Conservation (phyloP, 1,140 invertebrate species). For the Brachionus rubens region DNA sequence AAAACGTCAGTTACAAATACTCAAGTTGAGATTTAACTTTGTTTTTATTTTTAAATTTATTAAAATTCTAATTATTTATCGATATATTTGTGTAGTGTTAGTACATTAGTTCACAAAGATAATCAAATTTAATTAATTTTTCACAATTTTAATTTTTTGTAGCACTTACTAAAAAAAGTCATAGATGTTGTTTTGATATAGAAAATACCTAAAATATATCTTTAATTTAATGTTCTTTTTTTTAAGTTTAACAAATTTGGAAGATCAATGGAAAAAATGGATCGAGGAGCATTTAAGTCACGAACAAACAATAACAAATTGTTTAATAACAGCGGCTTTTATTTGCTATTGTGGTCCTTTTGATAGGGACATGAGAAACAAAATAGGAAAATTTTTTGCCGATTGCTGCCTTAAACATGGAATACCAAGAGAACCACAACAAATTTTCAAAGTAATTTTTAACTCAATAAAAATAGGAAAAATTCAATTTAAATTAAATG, state of each 20-base stretch:
- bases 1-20: too few relatives aligned
- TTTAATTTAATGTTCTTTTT: too few relatives aligned
- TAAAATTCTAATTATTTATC: too few relatives aligned
- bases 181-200: too few relatives aligned
- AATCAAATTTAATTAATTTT: too few relatives aligned
- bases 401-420: conserved; percentile 58
- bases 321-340: conserved; percentile 57
- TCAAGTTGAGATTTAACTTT: too few relatives aligned
- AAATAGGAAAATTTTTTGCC: conserved; percentile 58
- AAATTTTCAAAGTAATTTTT: conserved; percentile 51
- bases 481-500: neutral
- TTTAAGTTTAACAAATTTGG: conserved; percentile 49
- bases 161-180: too few relatives aligned
- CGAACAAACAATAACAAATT: conserved; percentile 56
- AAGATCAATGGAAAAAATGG: conserved; percentile 55
- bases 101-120: too few relatives aligned
- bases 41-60: too few relatives aligned
- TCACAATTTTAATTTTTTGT: too few relatives aligned
- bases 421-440: conserved; percentile 53
- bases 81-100: too few relatives aligned
- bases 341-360: conserved; percentile 57
- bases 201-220: too few relatives aligned
- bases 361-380: conserved; percentile 55
- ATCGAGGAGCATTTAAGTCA: conserved; percentile 57
- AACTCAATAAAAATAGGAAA: neutral